Evolutionary conservation across 2,888 invertebrate genomes (phyloP).

Genomic region (Tinea pellionella): DNA sequence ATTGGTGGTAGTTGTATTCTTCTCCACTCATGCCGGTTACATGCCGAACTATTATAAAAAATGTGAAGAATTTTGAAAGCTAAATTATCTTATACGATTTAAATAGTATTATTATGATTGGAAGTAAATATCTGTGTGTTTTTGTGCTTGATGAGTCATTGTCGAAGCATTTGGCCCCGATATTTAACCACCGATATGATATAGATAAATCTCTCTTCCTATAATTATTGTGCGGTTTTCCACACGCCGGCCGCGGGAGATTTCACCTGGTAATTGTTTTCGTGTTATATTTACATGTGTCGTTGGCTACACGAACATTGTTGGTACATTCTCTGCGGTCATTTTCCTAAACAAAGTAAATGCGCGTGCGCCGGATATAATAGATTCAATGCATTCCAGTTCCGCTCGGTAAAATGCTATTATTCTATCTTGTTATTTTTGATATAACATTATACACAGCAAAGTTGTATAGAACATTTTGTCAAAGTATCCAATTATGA

Average conservation of each 20-base stretch:
- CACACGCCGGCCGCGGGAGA: neutral
- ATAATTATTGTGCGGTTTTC: constrained; percentile 1
- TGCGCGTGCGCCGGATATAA: constrained; percentile 11
- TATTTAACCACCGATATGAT: neutral
- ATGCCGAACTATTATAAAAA: no score
- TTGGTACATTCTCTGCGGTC: constrained; percentile 1
- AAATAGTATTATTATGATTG: no score
- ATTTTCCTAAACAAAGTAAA: constrained; percentile 2
- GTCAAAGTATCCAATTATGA: no score
- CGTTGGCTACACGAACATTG: neutral
- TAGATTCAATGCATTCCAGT: constrained; percentile 9
- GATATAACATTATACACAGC: neutral
- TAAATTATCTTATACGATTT: no score
- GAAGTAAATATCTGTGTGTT: neutral
- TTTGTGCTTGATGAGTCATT: neutral
- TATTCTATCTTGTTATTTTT: neutral
- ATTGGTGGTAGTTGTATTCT: no score
- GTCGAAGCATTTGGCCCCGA: neutral
- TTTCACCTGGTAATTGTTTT: constrained; percentile 9
- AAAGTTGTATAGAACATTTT: neutral
- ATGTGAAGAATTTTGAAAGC: no score
- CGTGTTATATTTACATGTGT: constrained; percentile 8
- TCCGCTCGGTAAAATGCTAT: constrained; percentile 10
- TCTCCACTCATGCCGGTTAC: no score
- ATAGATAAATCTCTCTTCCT: neutral